Conservation (phyloP, 2,888 invertebrate genomes). For the Melolontha melolontha region DNA sequence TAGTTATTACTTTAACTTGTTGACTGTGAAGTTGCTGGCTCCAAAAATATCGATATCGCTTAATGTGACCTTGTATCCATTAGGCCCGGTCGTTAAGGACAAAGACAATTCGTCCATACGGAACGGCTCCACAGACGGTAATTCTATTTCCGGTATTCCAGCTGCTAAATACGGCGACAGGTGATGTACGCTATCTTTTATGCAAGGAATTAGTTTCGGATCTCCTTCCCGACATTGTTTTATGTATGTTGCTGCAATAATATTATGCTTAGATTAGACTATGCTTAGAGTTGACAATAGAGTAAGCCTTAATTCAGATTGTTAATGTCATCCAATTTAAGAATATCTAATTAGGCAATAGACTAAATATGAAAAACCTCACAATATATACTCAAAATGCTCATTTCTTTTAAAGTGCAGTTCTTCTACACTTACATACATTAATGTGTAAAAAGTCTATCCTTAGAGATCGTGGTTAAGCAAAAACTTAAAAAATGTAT, state of each 20-base stretch:
- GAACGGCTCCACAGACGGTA: constrained; percentile 77
- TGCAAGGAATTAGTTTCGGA: constrained; percentile 71
- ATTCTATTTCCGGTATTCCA: constrained; percentile 75
- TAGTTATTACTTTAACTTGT: constrained; percentile 70
- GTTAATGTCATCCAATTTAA: too few species aligned
- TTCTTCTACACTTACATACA: too few species aligned
- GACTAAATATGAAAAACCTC: too few species aligned
- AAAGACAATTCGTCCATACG: constrained; percentile 73
- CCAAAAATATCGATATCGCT: constrained; percentile 73
- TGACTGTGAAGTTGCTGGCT: constrained; percentile 73
- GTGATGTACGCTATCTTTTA: constrained; percentile 70
- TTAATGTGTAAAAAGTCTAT: too few species aligned
- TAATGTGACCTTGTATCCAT: constrained; percentile 71
- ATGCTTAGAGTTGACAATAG: too few species aligned
- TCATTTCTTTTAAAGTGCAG: too few species aligned
- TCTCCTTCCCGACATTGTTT: constrained; percentile 76
- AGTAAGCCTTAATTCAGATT: too few species aligned
- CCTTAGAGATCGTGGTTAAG: too few species aligned
- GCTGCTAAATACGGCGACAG: constrained; percentile 71
- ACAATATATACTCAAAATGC: too few species aligned
- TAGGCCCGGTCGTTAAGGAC: constrained; percentile 69
- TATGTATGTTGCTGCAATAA: constrained; percentile 72
- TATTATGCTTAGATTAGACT: too few species aligned
- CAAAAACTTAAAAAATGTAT: too few species aligned
- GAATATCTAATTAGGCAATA: too few species aligned